A percentile compares a stretch with the other conserved stretches of the same genome.
phyloP scores from a whole-genome alignment of 2,113 vertebrate species.

The Genyomyrus donnyi region DNA sequence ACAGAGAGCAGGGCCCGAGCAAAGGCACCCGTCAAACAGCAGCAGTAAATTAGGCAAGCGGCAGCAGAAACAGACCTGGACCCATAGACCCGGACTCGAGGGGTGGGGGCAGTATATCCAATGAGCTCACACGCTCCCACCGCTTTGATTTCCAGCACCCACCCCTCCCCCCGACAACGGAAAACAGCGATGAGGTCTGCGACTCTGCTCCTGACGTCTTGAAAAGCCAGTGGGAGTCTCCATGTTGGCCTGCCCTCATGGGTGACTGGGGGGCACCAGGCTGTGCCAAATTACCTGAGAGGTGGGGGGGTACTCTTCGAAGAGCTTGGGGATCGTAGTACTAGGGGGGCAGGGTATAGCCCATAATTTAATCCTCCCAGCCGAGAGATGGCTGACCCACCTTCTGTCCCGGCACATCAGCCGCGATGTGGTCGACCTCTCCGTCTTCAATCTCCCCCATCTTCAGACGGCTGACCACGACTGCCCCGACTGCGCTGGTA shows the following conservation, averaged over 20 bases:
- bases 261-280: background rate
- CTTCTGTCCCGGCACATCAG: constrained; percentile 73
- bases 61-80: background rate
- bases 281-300: background rate
- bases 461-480: constrained; percentile 84
- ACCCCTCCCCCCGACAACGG: background rate
- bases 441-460: constrained; percentile 90
- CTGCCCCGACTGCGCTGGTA: constrained; percentile 76
- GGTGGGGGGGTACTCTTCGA: background rate
- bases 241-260: background rate
- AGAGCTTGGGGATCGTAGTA: background rate
- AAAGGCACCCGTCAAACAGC: background rate
- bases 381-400: constrained; percentile 43
- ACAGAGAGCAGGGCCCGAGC: background rate
- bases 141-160: background rate
- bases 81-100: background rate
- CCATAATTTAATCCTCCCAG: constrained; percentile 39
- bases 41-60: background rate
- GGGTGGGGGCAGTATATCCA: background rate
- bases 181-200: background rate
- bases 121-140: background rate
- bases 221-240: background rate
- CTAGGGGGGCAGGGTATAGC: background rate
- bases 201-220: background rate
- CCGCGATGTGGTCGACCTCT: constrained; percentile 70